Percentiles rank a stretch among this genome's conserved stretches.
Evolutionary conservation across 2,113 vertebrate species (phyloP).

Genomic region (Poeciliopsis retropinna): DNA sequence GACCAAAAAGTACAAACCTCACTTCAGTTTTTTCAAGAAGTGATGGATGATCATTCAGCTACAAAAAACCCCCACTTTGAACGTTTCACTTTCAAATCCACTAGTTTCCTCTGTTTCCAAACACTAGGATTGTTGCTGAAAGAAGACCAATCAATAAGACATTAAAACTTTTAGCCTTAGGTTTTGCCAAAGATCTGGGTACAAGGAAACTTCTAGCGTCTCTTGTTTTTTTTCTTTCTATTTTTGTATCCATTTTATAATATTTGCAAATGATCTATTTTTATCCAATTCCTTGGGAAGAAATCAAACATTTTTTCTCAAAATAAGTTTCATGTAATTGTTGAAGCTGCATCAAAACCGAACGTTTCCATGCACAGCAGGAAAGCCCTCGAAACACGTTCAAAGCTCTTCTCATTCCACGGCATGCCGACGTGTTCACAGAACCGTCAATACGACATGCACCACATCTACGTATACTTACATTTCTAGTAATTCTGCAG

Average conservation of each 20-base stretch:
- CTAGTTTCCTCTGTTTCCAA: neutral
- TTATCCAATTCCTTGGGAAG: neutral
- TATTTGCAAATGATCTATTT: neutral
- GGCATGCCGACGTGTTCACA: constrained; percentile 49
- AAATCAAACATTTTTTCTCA: neutral
- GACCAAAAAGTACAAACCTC: neutral
- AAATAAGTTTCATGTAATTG: neutral
- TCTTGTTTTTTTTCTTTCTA: neutral
- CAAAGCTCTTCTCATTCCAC: neutral
- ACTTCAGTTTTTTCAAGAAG: neutral
- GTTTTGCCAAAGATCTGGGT: neutral
- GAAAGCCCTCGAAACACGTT: neutral
- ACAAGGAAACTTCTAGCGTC: neutral
- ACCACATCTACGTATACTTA: constrained; percentile 46
- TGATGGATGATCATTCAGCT: neutral
- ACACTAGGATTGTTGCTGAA: too few species aligned
- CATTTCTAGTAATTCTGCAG: constrained; percentile 64
- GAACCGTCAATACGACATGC: constrained; percentile 44
- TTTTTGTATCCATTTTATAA: neutral
- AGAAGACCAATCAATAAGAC: neutral
- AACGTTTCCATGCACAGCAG: constrained; percentile 23
- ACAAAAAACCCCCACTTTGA: neutral
- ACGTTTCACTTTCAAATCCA: neutral
- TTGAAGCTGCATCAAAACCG: constrained; percentile 1
- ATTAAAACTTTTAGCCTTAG: neutral